phyloP scores from a whole-genome alignment of 2,113 vertebrate genomes.

The Carettochelys insculpta region DNA sequence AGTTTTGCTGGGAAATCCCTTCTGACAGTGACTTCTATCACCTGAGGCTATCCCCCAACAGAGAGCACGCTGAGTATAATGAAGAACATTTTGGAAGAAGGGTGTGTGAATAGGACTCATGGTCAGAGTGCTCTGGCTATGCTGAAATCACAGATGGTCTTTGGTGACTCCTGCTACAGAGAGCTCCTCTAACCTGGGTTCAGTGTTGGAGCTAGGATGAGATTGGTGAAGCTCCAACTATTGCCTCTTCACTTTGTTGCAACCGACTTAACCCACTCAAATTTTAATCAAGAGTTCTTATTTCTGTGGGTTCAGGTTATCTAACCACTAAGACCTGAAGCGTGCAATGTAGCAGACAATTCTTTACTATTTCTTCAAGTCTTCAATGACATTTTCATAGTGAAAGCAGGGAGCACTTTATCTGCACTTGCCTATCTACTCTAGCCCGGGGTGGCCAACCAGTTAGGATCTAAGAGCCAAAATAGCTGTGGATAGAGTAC shows the following conservation, averaged over 20 bases:
- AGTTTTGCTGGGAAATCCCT: too few relatives aligned
- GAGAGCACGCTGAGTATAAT: not conserved
- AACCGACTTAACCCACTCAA: not conserved
- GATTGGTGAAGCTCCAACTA: not conserved
- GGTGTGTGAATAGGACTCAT: not conserved
- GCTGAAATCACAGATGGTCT: not conserved
- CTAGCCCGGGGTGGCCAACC: too few relatives aligned
- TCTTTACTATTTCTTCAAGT: not conserved
- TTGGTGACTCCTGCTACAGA: not conserved
- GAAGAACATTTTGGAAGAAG: not conserved
- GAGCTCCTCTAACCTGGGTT: not conserved
- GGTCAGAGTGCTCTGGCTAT: not conserved
- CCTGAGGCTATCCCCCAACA: too few relatives aligned
- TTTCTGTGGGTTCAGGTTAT: not conserved
- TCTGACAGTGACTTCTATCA: too few relatives aligned
- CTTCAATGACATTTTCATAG: not conserved
- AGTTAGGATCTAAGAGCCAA: too few relatives aligned
- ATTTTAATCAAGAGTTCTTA: conserved; percentile 47
- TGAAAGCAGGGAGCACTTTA: not conserved
- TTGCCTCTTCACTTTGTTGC: not conserved
- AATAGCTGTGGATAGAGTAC: too few relatives aligned
- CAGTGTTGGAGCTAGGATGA: not conserved
- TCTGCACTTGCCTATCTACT: not conserved
- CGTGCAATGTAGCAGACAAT: not conserved
- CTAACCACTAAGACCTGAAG: not conserved